A percentile compares a stretch with the other conserved stretches of the same genome.
Evolutionary conservation across 1,140 invertebrate genomes (phyloP).

Genomic region (Leptestheria dahalacensis): DNA sequence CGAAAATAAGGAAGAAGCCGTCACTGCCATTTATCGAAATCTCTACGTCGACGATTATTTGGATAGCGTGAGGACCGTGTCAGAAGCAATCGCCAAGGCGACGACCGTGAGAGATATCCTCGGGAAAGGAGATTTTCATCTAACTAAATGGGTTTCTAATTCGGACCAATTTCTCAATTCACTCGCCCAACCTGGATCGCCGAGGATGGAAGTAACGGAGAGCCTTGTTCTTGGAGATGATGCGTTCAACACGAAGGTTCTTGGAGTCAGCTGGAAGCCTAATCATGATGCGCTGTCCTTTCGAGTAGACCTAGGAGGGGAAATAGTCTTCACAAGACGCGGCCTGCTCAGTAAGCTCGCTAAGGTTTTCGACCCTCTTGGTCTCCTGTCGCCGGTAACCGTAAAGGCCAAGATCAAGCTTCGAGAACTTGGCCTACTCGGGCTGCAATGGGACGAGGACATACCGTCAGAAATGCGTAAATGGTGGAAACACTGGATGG

Average conservation of each 20-base stretch:
- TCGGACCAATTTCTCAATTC: background rate
- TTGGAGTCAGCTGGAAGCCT: background rate
- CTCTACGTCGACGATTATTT: slow-evolving; percentile 4
- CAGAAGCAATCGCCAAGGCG: background rate
- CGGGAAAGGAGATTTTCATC: slow-evolving; percentile 3
- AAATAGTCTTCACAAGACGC: background rate
- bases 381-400: background rate
- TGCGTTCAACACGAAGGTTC: background rate
- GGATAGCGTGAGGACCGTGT: background rate
- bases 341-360: slow-evolving; percentile 1
- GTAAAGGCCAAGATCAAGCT: slow-evolving; percentile 6
- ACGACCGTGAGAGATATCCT: background rate
- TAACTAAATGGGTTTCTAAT: slow-evolving; percentile 9
- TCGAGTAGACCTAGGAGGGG: background rate
- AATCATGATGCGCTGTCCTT: background rate
- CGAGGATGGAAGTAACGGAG: background rate
- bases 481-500: slow-evolving; percentile 7
- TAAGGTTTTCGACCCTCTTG: background rate
- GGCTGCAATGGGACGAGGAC: background rate
- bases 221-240: background rate
- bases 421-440: background rate
- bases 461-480: background rate
- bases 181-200: background rate
- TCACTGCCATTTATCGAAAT: background rate
- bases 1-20: background rate